Percentiles rank a stretch among this genome's conserved stretches.
These are phyloP conservation scores for Rhinella marina DNA, from an alignment of 2,797 vertebrate genomes.

Conservation along the genomic window DNA sequence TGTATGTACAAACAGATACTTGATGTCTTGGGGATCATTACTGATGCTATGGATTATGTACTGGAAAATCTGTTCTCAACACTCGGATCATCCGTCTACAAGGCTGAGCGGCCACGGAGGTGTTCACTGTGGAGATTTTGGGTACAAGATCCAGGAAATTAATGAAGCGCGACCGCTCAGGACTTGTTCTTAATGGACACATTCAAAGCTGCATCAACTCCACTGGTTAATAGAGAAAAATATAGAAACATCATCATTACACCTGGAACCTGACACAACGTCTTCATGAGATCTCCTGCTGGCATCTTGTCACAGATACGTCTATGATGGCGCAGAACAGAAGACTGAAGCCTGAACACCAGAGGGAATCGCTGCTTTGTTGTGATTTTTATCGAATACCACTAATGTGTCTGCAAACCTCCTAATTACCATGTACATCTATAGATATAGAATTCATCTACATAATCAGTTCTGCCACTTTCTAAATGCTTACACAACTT, in stretches of 20 bases:
- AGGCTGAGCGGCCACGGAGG: background rate
- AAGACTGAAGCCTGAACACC: too few species aligned
- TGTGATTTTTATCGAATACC: background rate
- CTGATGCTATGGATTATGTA: background rate
- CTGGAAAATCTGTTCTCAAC: background rate
- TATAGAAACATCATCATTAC: slow-evolving; percentile 10
- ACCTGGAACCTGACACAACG: background rate
- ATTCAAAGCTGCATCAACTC: background rate
- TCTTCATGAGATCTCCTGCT: background rate
- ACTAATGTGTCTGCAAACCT: background rate
- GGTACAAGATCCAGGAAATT: background rate
- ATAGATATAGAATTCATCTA: background rate
- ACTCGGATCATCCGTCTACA: background rate
- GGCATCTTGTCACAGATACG: background rate
- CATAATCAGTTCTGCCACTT: background rate
- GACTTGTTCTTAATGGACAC: background rate
- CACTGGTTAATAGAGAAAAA: slow-evolving; percentile 8
- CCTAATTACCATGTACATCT: background rate
- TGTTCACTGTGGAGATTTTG: background rate
- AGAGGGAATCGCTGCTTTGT: too few species aligned
- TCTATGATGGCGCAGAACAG: background rate
- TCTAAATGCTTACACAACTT: too few species aligned
- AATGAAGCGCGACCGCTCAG: background rate
- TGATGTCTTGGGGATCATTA: slow-evolving; percentile 2
- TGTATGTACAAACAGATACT: too few species aligned